Evolutionary conservation across 2,888 invertebrate genomes (phyloP), one percentile per base, ranked within the genome.

Genomic region (Philopedon plagiatum): DNA sequence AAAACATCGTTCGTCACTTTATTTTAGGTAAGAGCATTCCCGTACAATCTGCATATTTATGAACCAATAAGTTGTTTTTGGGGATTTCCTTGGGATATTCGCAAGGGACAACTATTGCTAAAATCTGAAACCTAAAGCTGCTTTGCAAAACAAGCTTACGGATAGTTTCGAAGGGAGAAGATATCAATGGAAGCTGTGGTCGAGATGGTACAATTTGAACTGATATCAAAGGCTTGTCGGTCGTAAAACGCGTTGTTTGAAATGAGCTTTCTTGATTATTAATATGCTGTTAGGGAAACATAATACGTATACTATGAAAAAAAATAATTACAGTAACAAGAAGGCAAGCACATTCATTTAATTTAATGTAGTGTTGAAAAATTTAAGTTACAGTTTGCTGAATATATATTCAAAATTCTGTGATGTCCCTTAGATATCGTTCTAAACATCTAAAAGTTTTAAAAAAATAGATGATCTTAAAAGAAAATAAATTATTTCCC

Each of bases 1-100:
- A 5, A 11, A 34, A 34, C 26, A 7, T 26, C 26, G 7, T 26
- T 26, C 7, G 26, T 26, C n/a, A 39, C 46, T 23, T 46, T 44
- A 44, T 44, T 44, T 44, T 46, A 46, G 0, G 5, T 23, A n/a
- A 19, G 8, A 19, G 19, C 46, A 46, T 46, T 46, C n/a, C 9
- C 51, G 15, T 32, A 18, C 15, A 54, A 54, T 54, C 23, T 54
- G 18, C 51, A 54, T 54, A 54, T 54, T 54, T 54, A 54, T 54
- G 29, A 54, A 54, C 29, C 51, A 15, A 54, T 18, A 29, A 54
- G 29, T 13, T 54, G 29, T 54, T 54, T 26, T 26, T 26, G 49
- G 49, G 15, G 15, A 54, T 54, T 29, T 54, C 29, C 29, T n/a
- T 23, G 29, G 29, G 29, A 26, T 29, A 29, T 13, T 29, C 51